A percentile compares a stretch with the other conserved stretches of the same genome.
Conservation (phyloP, 2,797 vertebrate species). For the Pogoniulus pusillus region DNA sequence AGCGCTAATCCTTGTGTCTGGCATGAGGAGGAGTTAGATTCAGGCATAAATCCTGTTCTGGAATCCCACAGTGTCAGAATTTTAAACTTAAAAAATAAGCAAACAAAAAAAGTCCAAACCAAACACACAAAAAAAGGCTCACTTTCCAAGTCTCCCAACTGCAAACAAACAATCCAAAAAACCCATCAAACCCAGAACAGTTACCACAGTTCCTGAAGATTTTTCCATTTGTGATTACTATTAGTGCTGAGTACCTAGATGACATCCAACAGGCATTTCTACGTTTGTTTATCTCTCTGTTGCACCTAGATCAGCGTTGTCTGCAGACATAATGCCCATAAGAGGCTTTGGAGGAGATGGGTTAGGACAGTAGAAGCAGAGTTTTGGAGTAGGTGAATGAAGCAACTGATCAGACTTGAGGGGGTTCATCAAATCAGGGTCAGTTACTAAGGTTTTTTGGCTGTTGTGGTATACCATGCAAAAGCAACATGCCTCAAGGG, state of each 20-base stretch:
- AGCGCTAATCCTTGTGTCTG: neutral
- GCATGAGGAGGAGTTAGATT: neutral
- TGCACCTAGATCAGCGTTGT: neutral
- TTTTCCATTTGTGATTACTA: neutral
- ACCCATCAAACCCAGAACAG: neutral
- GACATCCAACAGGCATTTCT: neutral
- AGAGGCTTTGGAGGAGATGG: neutral
- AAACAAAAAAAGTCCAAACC: too few relatives aligned
- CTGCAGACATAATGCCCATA: neutral
- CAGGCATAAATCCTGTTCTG: neutral
- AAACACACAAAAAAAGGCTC: too few relatives aligned
- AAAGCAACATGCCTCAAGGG: neutral
- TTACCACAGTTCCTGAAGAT: neutral
- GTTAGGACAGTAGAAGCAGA: neutral
- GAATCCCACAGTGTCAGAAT: neutral
- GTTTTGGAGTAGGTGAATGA: neutral
- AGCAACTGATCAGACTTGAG: neutral
- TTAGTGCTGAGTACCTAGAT: neutral
- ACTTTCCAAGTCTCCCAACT: rapidly evolving
- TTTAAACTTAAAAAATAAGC: neutral
- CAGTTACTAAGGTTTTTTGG: neutral
- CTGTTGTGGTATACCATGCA: neutral
- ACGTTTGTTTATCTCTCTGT: neutral
- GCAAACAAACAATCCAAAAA: neutral
- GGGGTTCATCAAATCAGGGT: neutral